Base-by-base conservation (phyloP, 2,888 invertebrate genomes). In the Cotesia congregata region DNA sequence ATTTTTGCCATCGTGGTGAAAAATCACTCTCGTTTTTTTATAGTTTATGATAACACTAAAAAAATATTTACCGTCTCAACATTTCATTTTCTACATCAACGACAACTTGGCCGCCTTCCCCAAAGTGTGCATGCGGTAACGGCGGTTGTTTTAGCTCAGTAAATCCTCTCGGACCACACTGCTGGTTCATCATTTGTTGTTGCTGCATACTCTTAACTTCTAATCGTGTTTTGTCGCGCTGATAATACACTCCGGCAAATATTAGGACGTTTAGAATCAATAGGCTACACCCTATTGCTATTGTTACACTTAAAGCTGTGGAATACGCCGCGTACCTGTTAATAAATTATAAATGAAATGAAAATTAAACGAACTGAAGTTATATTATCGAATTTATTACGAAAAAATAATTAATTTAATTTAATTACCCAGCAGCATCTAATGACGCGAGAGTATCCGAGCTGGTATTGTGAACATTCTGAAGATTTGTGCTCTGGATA, bases 181-280 rank as follows among this genome's bases (percentile, higher is more conserved):
- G 89, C 84, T 91, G 91, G 83, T 91, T 94, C 82, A 94, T 92
- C 83, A 94, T 93, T 84, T 95, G 94, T 86, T 95, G 95, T 86
- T 95, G 94, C 86, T 96, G 95, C 77, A 93, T 88, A 68, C 92
- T 92, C 88, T 95, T 95, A 67, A 95, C 95, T 88, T 96, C 95
- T 85, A 95, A 91, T 81, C 94, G 91, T 70, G 94, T 94, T 90
- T 95, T 95, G 86, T 96, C 96, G 76, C 96, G 91, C 88, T 98
- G 97, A 88, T 98, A 98, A 89, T 97, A 98, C 1, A 98, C 96
- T 6, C 97, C 97, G 74, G 97, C 97, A 86, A 98, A 98, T 86
- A 98, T 97, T 39, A 98, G 91, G 72, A 98, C 96, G 88, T 98
- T 98, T 9, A 98, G 90, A 85, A 98, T 97, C 39, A 98, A 92